phyloP scores from a whole-genome alignment of 2,113 vertebrate genomes.

The Lanius ludovicianus region DNA sequence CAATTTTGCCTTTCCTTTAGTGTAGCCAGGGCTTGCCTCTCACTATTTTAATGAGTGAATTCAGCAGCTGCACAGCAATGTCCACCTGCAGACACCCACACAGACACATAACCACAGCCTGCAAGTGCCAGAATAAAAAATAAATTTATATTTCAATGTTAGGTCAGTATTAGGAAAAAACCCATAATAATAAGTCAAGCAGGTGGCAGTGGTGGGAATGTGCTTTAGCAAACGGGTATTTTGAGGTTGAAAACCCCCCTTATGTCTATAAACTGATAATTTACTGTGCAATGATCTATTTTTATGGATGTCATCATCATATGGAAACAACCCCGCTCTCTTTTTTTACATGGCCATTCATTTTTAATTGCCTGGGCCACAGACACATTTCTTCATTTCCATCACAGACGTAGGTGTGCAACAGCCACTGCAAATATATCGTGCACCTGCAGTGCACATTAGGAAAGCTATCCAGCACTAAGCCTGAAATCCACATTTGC shows the following conservation, averaged over 20 bases:
- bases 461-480: not conserved
- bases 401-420: not conserved
- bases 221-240: not conserved
- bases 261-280: not conserved
- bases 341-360: conserved; percentile 32
- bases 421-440: not conserved
- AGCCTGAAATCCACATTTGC: not conserved
- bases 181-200: not conserved
- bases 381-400: conserved; percentile 32
- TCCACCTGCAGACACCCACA: conserved; percentile 11
- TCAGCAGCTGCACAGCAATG: not conserved
- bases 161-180: not conserved
- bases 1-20: not conserved
- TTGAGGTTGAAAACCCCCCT: not conserved
- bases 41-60: not conserved
- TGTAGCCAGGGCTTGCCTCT: not conserved
- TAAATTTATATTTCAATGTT: not conserved
- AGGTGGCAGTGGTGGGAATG: not conserved
- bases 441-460: conserved; percentile 7
- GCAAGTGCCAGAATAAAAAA: not conserved
- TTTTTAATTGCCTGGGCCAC: conserved; percentile 62
- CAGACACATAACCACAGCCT: not conserved
- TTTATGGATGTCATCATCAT: not conserved
- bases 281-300: conserved; percentile 6
- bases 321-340: not conserved